Percentiles rank a stretch among this genome's conserved stretches.
Conservation (phyloP, 1,140 invertebrate species). For the Laupala kohalensis region DNA sequence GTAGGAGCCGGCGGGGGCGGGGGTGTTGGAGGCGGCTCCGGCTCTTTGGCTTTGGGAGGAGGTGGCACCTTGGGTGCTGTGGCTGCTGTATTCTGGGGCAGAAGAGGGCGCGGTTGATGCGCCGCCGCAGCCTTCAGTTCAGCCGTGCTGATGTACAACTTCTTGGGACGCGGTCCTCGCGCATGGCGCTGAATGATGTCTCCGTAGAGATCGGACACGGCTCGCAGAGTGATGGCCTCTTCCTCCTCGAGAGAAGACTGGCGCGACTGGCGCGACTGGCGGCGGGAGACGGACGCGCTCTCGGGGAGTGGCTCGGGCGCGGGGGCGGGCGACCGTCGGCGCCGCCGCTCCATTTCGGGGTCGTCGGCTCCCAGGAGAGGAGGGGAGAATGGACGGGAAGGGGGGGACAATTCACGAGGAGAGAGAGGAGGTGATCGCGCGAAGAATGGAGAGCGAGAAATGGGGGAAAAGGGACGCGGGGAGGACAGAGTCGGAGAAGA, state of each 20-base stretch:
- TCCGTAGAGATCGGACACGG: conserved; percentile 63
- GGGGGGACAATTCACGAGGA: too few species aligned
- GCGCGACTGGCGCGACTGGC: conserved; percentile 12
- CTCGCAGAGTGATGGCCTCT: conserved; percentile 43
- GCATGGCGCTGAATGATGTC: conserved; percentile 60
- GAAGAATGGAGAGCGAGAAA: too few species aligned
- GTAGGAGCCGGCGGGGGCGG: too few species aligned
- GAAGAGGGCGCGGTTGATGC: neutral
- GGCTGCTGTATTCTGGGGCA: neutral
- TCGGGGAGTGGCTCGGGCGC: neutral
- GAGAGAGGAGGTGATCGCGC: too few species aligned
- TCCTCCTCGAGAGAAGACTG: conserved; percentile 3
- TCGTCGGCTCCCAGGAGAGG: conserved; percentile 1
- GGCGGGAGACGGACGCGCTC: conserved; percentile 15
- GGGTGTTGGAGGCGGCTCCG: neutral
- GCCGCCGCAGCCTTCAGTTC: conserved; percentile 42
- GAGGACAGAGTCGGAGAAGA: neutral
- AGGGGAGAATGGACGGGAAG: too few species aligned
- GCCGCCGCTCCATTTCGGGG: neutral
- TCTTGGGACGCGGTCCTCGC: conserved; percentile 31
- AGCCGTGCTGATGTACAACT: conserved; percentile 44
- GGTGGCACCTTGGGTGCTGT: neutral
- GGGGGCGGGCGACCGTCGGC: neutral
- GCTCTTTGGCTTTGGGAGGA: neutral
- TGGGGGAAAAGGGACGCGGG: too few species aligned